phyloP scores from a whole-genome alignment of 2,888 invertebrate genomes.

The Conchocele bisecta region DNA sequence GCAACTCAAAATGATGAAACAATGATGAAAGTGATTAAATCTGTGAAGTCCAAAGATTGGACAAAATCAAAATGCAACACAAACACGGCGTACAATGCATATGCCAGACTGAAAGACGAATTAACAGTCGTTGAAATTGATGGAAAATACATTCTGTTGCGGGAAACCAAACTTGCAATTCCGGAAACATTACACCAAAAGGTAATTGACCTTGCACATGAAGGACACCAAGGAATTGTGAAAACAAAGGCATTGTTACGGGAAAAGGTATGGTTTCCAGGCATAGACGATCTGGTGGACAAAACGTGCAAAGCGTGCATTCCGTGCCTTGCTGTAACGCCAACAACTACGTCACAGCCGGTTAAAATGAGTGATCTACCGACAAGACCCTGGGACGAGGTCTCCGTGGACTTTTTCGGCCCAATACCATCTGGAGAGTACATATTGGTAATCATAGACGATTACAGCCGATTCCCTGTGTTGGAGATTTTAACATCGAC shows the following conservation, averaged over 20 bases:
- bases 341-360: slow-evolving; percentile 27
- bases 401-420: slow-evolving; percentile 48
- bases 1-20: too few relatives aligned
- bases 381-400: slow-evolving; percentile 21
- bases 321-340: slow-evolving; percentile 28
- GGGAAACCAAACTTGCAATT: slow-evolving; percentile 44
- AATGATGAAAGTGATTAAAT: too few relatives aligned
- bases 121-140: too few relatives aligned
- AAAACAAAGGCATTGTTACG: slow-evolving; percentile 58
- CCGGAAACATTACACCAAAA: slow-evolving; percentile 44
- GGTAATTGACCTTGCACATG: slow-evolving; percentile 59
- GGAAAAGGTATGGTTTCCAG: slow-evolving; percentile 40
- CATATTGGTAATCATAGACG: slow-evolving; percentile 56
- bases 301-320: slow-evolving; percentile 29
- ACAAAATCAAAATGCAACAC: too few relatives aligned
- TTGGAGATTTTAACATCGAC: slow-evolving; percentile 45
- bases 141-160: too few relatives aligned
- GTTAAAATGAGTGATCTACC: slow-evolving; percentile 46
- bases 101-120: too few relatives aligned
- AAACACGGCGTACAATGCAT: too few relatives aligned
- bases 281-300: slow-evolving; percentile 34
- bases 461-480: slow-evolving; percentile 52
- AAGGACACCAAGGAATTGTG: slow-evolving; percentile 62
- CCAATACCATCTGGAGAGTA: slow-evolving; percentile 40
- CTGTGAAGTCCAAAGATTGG: too few relatives aligned